These are phyloP conservation scores for Seira ritae DNA, from an alignment of 2,888 invertebrate genomes.

Conservation along the genomic window DNA sequence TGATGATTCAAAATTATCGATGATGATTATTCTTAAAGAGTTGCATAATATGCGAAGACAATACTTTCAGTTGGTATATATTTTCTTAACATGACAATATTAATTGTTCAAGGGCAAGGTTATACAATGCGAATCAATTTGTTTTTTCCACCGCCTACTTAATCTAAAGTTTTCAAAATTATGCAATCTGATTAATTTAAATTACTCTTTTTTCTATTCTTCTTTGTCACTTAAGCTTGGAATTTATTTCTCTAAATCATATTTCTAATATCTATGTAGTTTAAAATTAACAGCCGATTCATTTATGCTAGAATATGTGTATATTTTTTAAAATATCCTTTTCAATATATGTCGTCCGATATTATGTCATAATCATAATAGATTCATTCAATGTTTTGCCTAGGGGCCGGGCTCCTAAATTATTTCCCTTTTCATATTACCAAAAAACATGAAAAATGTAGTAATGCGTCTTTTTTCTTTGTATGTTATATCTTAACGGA, in stretches of 20 bases:
- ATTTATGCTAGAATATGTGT: background rate
- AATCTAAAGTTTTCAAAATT: background rate
- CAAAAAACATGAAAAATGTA: background rate
- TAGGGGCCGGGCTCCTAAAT: background rate
- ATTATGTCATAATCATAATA: background rate
- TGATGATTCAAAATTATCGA: background rate
- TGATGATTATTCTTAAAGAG: background rate
- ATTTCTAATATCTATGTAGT: background rate
- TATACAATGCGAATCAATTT: background rate
- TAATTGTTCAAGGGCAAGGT: background rate
- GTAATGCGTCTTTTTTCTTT: conserved; percentile 10
- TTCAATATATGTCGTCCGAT: background rate
- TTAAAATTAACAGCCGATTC: background rate
- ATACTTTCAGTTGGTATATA: conserved; percentile 8
- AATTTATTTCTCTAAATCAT: background rate
- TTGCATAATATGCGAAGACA: background rate
- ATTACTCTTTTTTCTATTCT: background rate
- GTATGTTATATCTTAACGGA: background rate
- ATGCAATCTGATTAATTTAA: background rate
- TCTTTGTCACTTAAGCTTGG: background rate
- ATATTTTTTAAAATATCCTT: no score
- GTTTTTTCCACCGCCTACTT: background rate
- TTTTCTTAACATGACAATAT: background rate
- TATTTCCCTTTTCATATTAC: background rate
- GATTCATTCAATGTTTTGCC: background rate